A percentile compares a stretch with the other conserved stretches of the same genome.
Conservation (phyloP, 2,797 vertebrate genomes). For the Phataginus tetradactyla region DNA sequence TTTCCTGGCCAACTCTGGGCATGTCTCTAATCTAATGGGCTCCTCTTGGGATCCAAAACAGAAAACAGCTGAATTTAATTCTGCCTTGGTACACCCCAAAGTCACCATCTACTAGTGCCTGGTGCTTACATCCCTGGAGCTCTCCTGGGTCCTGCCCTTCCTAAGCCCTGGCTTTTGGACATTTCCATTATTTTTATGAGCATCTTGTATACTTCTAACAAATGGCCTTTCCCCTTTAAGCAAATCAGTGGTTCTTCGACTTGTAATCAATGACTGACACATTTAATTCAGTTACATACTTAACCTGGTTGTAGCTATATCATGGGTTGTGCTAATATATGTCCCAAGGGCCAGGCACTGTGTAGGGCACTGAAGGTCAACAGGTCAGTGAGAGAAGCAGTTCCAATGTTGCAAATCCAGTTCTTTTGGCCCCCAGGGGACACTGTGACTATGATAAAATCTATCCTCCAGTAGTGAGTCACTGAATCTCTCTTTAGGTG, state of each 20-base stretch:
- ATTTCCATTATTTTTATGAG: not conserved
- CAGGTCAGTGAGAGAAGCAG: not conserved
- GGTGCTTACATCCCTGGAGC: not conserved
- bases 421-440: too few species aligned
- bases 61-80: not conserved
- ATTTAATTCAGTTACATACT: not conserved
- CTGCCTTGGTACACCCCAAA: accelerated
- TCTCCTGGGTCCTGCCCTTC: not conserved
- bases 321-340: not conserved
- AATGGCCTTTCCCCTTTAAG: not conserved
- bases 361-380: not conserved
- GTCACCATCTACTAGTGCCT: not conserved
- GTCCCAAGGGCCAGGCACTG: not conserved
- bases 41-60: not conserved
- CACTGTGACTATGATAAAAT: not conserved
- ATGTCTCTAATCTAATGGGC: not conserved
- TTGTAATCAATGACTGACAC: not conserved
- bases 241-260: not conserved
- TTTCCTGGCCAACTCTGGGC: not conserved
- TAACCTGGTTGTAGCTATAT: not conserved
- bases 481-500: not conserved
- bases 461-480: not conserved
- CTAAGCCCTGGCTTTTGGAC: not conserved
- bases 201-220: not conserved
- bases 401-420: not conserved